These are phyloP conservation scores for Ara ararauna DNA, from an alignment of 2,797 vertebrate species.

Conservation along the genomic window DNA sequence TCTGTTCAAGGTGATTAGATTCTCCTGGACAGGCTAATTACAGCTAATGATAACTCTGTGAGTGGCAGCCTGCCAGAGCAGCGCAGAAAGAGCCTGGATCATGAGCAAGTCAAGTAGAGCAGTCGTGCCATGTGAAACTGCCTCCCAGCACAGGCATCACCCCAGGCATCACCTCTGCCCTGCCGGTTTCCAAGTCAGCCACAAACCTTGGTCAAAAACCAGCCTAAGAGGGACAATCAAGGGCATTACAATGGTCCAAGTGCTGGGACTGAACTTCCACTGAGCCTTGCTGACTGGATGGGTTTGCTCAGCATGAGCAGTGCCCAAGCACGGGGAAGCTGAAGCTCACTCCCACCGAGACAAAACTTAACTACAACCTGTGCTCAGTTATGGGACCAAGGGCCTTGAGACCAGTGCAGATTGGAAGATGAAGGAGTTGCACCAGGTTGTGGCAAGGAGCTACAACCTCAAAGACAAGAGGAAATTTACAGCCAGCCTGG, in stretches of 20 bases:
- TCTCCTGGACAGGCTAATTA: constrained; percentile 22
- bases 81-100: neutral
- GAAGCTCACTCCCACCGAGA: neutral
- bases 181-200: neutral
- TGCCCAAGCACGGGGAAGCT: neutral
- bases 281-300: neutral
- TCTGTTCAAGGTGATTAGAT: constrained; percentile 52
- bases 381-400: neutral
- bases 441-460: neutral
- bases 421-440: neutral
- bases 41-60: constrained; percentile 5
- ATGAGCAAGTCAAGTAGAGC: neutral
- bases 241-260: neutral
- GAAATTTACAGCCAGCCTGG: neutral
- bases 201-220: neutral
- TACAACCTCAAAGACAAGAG: neutral
- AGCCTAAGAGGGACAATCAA: neutral
- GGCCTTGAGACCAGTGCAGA: neutral
- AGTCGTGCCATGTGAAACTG: neutral
- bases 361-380: neutral
- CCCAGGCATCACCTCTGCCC: neutral
- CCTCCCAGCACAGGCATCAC: neutral
- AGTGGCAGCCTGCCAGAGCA: neutral
- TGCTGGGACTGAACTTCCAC: neutral
- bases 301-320: neutral